Evolutionary conservation across 2,888 invertebrate species (phyloP), one percentile per base, ranked within the genome.

Genomic region (Bombylius major): DNA sequence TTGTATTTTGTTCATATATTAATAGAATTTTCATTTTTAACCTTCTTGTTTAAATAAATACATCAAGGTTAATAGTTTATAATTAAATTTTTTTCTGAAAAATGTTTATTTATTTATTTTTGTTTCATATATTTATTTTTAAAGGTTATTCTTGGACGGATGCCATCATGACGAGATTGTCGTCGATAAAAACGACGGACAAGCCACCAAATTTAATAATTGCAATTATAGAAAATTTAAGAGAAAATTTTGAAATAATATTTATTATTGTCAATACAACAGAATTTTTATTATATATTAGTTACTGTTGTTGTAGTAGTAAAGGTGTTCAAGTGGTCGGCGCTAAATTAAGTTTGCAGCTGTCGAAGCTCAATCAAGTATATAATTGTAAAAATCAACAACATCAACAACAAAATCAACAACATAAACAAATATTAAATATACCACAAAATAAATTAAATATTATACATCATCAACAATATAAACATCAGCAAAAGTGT

Each of bases 141-240:
- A 39, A 47, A 58, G 59, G 53, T 56, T 56, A 54, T 47, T 51
- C 50, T 60, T 60, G 60, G 60, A 60, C 58, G 53, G 48, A 60
- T 60, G 60, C 60, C 60, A 60, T 60, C 60, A 60, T 60, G 60
- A 60, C 57, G 58, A 60, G 56, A 56, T 60, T 56, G 53, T 60
- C 55, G 56, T 58, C 55, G 56, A 54, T 56, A 47, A 58, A 55
- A 60, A 58, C 56, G 55, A 56, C 54, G 50, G 46, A 50, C 34
- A 11, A 34, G 42, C 47, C 52, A 46, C 47, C 33, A 56, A 46
- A 36, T 51, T 45, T 36, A 55, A 34, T 23, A 2, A 5, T 33
- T 39, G 33, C 54, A 50, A n/a, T 32, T 34, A 23, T 31, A 55
- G 47, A 51, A 36, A 36, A 47, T 46, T 13, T n/a, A 46, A 46